phyloP scores from a whole-genome alignment of 2,113 vertebrate species.

The Poecilia latipinna region DNA sequence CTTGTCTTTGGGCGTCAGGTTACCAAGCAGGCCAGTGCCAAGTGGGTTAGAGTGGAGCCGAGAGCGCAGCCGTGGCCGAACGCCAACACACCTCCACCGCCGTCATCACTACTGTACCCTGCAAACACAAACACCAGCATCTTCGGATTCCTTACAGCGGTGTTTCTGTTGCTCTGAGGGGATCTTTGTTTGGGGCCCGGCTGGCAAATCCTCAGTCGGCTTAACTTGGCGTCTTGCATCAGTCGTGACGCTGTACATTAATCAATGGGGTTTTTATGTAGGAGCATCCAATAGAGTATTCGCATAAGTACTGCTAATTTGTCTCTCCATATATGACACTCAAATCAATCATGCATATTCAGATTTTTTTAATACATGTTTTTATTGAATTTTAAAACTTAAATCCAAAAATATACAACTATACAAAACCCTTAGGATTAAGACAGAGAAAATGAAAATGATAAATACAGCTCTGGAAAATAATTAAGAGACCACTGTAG shows the following conservation, averaged over 20 bases:
- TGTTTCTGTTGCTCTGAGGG: background rate
- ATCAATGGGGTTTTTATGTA: no score
- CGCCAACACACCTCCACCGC: slow-evolving; percentile 33
- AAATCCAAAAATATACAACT: no score
- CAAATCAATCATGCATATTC: background rate
- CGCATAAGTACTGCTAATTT: no score
- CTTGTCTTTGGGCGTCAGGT: slow-evolving; percentile 55
- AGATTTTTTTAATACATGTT: background rate
- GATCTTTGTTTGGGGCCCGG: background rate
- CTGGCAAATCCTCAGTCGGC: background rate
- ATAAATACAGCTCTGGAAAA: no score
- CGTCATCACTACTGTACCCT: slow-evolving; percentile 7
- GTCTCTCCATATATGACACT: background rate
- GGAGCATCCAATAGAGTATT: no score
- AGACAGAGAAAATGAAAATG: no score
- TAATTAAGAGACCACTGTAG: no score
- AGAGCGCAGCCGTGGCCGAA: slow-evolving; percentile 39
- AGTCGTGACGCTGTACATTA: background rate
- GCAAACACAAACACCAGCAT: slow-evolving; percentile 3
- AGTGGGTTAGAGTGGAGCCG: slow-evolving; percentile 67
- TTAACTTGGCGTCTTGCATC: background rate
- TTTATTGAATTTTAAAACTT: no score
- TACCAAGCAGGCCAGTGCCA: slow-evolving; percentile 56
- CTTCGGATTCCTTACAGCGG: slow-evolving; percentile 17
- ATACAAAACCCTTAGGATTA: no score